These are phyloP conservation scores for Clepsis dumicolana DNA, from an alignment of 2,888 invertebrate genomes.

Conservation along the genomic window DNA sequence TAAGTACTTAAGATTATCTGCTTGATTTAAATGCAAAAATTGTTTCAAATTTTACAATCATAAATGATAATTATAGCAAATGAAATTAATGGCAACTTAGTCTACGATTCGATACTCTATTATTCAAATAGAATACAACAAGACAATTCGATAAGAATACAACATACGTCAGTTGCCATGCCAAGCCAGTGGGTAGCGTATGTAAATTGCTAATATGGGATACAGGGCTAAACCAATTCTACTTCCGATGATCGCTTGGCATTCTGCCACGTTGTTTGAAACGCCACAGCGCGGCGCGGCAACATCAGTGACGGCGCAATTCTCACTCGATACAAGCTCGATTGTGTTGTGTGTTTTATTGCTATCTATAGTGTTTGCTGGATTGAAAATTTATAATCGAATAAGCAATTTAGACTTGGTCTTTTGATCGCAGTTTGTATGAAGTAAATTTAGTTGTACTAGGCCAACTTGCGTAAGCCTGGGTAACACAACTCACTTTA, in stretches of 20 bases:
- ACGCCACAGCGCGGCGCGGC: slow-evolving; percentile 9
- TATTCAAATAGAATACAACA: no score
- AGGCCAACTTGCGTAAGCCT: no score
- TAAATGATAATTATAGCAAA: no score
- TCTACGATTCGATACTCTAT: no score
- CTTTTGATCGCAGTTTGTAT: background rate
- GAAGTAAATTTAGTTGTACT: background rate
- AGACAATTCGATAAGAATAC: background rate
- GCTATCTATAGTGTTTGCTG: background rate
- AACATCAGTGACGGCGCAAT: slow-evolving; percentile 6
- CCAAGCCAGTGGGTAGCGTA: slow-evolving; percentile 31
- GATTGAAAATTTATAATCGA: background rate
- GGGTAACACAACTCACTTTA: no score
- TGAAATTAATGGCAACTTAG: no score
- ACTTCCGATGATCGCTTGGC: slow-evolving; percentile 43
- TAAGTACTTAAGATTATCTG: no score
- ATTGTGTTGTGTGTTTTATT: background rate
- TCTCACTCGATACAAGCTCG: background rate
- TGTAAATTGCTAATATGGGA: slow-evolving; percentile 36
- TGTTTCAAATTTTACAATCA: no score
- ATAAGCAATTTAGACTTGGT: background rate
- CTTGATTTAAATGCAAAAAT: no score
- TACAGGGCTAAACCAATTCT: slow-evolving; percentile 38
- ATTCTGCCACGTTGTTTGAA: slow-evolving; percentile 33
- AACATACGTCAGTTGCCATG: slow-evolving; percentile 29